phyloP scores from a whole-genome alignment of 2,113 vertebrate species.

The Zeus faber region DNA sequence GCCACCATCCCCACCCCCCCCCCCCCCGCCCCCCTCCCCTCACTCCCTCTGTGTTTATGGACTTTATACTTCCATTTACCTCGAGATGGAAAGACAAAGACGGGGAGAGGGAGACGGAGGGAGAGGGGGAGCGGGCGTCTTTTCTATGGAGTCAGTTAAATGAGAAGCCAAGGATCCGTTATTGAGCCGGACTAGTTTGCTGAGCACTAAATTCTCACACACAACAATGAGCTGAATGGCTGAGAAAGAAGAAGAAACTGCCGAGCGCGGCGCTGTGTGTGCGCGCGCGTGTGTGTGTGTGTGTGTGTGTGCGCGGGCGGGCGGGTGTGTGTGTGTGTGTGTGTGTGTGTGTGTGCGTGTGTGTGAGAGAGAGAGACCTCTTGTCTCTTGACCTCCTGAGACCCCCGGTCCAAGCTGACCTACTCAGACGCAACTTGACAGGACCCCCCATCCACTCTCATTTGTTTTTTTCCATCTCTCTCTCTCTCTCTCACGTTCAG shows the following conservation, averaged over 20 bases:
- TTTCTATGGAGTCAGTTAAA: slow-evolving; percentile 63
- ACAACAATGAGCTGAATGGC: slow-evolving; percentile 69
- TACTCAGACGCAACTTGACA: slow-evolving; percentile 63
- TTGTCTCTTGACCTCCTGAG: slow-evolving; percentile 71
- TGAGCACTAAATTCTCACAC: slow-evolving; percentile 72
- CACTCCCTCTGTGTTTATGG: not conserved
- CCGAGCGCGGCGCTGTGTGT: slow-evolving; percentile 16
- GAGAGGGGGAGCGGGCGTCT: slow-evolving; percentile 8
- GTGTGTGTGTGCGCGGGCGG: slow-evolving; percentile 21
- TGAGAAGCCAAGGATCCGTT: slow-evolving; percentile 41
- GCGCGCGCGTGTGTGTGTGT: slow-evolving; percentile 13
- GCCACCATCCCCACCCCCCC: not conserved
- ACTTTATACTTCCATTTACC: not conserved
- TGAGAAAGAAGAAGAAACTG: slow-evolving; percentile 53
- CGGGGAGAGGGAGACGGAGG: not conserved
- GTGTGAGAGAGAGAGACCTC: slow-evolving; percentile 32
- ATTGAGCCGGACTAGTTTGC: slow-evolving; percentile 54
- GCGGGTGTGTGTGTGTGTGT: slow-evolving; percentile 5
- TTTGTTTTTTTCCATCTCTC: slow-evolving; percentile 23
- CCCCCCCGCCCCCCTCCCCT: not conserved
- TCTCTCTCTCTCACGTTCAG: slow-evolving; percentile 17
- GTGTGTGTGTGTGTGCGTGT: slow-evolving; percentile 15
- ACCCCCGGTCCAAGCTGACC: slow-evolving; percentile 52
- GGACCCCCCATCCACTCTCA: slow-evolving; percentile 61
- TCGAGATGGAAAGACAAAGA: slow-evolving; percentile 4